Percentiles rank a stretch among this genome's conserved stretches.
phyloP scores from a whole-genome alignment of 2,797 vertebrate genomes.

The Anomalospiza imberbis region DNA sequence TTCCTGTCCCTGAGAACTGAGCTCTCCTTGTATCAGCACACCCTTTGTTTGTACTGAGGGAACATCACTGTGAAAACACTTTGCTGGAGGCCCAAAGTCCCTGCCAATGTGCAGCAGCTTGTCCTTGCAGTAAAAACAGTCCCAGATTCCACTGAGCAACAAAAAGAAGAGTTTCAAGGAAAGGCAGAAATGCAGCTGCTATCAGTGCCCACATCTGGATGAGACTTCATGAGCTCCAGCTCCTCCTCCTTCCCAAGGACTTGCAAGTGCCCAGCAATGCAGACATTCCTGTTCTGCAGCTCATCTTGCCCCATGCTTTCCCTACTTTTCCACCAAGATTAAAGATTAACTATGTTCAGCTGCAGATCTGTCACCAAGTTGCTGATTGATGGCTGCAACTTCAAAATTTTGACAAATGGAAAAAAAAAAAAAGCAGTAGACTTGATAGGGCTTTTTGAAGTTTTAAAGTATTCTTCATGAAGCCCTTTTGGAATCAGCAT shows the following conservation, averaged over 20 bases:
- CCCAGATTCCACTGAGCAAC: background rate
- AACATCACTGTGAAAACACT: background rate
- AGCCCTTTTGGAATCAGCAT: background rate
- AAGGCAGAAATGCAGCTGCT: conserved; percentile 22
- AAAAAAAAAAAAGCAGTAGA: background rate
- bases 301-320: background rate
- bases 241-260: background rate
- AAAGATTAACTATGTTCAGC: background rate
- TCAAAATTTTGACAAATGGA: background rate
- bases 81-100: background rate
- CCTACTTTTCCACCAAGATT: background rate
- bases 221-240: background rate
- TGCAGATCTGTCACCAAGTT: background rate
- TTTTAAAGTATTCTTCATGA: background rate
- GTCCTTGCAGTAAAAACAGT: background rate
- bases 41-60: background rate
- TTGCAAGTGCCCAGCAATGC: background rate
- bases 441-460: background rate
- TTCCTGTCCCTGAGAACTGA: background rate
- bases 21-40: background rate
- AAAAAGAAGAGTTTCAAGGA: background rate
- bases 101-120: background rate
- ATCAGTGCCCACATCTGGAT: background rate
- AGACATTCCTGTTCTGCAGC: background rate
- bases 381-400: background rate